Evolutionary conservation across 2,888 invertebrate genomes (phyloP), one percentile per base, ranked within the genome.

Genomic region (Pimpla rufipes): DNA sequence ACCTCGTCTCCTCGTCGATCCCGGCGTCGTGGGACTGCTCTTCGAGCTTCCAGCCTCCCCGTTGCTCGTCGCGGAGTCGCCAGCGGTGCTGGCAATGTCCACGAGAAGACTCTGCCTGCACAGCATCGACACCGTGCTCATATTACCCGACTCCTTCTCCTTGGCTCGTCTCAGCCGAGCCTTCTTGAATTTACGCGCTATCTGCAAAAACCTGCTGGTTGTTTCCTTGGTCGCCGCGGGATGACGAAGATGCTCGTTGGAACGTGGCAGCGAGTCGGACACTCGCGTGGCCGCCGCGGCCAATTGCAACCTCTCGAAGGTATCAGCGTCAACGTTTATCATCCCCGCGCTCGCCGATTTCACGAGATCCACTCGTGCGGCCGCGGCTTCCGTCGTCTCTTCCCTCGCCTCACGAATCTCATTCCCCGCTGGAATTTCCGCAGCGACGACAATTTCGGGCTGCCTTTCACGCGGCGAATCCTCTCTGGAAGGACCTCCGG

Each of bases 301-400:
- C 42, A 68, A 10, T 42, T 75, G 79, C 16, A 96, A 94, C 85
- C 95, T 94, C 86, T 94, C 94, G 93, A 95, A 96, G 0, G 95
- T 94, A 29, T 95, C 94, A 5, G 94, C 93, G 84, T 96, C 96
- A 0, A 96, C 94, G 87, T 96, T 96, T 78, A 97, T 96, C 95
- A 97, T 96, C n/a, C 97, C 97, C 0, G 96, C 97, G 85, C 97
- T 97, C 0, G 96, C 95, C 40, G 96, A 97, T 88, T 97, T 96
- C 0, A 95, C 95, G n/a, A 96, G 92, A 8, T 94, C 91, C 4
- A 85, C 57, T 16, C 86, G 79, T n/a, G 59, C 13, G 42, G 29
- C 37, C 5, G 45, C 16, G 11, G n/a, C n/a, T n/a, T n/a, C n/a
- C n/a, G n/a, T n/a, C 6, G 16, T 35, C n/a, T 70, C 57, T 64